phyloP scores from a whole-genome alignment of 2,888 invertebrate species.

The Calameuta idolon region DNA sequence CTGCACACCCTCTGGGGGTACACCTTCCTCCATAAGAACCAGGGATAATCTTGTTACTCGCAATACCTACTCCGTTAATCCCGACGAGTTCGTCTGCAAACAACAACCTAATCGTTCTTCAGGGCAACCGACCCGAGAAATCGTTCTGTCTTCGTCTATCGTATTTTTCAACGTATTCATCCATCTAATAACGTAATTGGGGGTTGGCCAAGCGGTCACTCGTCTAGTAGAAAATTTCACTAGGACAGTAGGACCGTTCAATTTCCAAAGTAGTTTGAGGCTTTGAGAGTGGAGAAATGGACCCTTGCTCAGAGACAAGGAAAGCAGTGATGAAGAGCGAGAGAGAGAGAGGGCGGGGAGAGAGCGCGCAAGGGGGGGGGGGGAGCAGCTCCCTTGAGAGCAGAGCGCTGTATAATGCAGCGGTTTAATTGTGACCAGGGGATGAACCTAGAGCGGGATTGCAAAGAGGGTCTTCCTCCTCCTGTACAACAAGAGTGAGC shows the following conservation, averaged over 20 bases:
- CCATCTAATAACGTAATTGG: not conserved
- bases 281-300: not conserved
- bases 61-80: slow-evolving; percentile 51
- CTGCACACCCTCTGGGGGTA: slow-evolving; percentile 21
- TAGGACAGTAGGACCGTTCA: not conserved
- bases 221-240: not conserved
- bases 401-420: slow-evolving; percentile 40
- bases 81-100: slow-evolving; percentile 28
- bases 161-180: not conserved
- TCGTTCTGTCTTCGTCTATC: not conserved
- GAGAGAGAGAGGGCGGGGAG: too few species aligned
- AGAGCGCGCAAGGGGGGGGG: not conserved
- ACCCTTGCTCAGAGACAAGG: not conserved
- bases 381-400: not conserved
- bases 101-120: slow-evolving; percentile 47
- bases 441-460: slow-evolving; percentile 2
- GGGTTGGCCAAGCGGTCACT: not conserved
- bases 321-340: not conserved
- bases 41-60: slow-evolving; percentile 61
- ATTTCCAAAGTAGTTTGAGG: not conserved
- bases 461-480: not conserved
- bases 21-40: slow-evolving; percentile 15
- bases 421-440: slow-evolving; percentile 40
- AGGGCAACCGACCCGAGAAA: not conserved
- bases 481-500: not conserved